These are phyloP conservation scores for Taenioides sp. DNA, from an alignment of 2,797 vertebrate genomes.

Conservation along the genomic window DNA sequence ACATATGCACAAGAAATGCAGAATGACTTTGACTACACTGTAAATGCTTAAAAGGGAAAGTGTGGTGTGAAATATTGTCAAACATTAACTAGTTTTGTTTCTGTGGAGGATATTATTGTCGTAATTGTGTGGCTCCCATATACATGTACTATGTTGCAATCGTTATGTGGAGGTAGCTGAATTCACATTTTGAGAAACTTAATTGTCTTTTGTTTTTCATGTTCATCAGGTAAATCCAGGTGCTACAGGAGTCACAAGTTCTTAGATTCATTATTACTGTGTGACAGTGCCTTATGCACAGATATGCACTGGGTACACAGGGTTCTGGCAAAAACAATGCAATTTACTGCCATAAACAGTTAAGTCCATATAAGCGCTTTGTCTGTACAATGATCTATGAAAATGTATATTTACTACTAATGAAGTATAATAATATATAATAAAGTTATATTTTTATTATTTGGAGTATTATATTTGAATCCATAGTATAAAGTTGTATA, in stretches of 20 bases:
- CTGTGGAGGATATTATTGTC: neutral
- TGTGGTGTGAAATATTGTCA: constrained; percentile 3
- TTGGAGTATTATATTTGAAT: neutral
- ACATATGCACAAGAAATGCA: constrained; percentile 4
- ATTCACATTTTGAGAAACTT: too few relatives aligned
- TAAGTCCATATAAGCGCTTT: neutral
- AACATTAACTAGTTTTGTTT: constrained; percentile 1
- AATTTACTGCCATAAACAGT: constrained; percentile 15
- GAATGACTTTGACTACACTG: neutral
- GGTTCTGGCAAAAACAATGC: constrained; percentile 43
- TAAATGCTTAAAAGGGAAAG: neutral
- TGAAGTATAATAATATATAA: too few relatives aligned
- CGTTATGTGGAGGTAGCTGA: neutral
- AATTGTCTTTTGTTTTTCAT: too few relatives aligned
- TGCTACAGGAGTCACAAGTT: neutral
- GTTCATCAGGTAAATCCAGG: too few relatives aligned
- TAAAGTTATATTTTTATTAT: neutral
- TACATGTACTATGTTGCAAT: neutral
- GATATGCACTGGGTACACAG: neutral
- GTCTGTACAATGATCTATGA: neutral
- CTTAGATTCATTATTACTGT: neutral
- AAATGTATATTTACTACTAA: neutral
- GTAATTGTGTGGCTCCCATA: neutral
- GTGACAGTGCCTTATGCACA: neutral
- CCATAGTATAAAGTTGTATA: neutral